Conservation (phyloP, 2,797 vertebrate genomes). For the Tympanoctomys barrerae region DNA sequence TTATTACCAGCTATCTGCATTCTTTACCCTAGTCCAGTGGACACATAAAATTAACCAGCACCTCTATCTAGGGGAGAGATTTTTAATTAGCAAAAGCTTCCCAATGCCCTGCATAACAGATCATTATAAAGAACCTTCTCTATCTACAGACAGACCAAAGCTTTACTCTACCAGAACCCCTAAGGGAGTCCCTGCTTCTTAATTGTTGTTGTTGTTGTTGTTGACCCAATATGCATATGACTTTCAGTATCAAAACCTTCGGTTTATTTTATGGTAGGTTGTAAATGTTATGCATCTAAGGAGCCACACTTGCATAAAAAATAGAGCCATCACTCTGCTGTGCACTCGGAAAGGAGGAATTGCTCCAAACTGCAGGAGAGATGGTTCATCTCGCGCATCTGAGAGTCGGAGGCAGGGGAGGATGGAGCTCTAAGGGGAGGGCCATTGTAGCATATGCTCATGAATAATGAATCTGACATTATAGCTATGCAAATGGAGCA, state of each 20-base stretch:
- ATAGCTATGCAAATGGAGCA: slow-evolving; percentile 81
- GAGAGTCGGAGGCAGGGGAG: slow-evolving; percentile 64
- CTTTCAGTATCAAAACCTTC: slow-evolving; percentile 59
- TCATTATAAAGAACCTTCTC: slow-evolving; percentile 3
- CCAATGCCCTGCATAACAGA: background rate
- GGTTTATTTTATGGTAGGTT: slow-evolving; percentile 75
- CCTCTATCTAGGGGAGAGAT: background rate
- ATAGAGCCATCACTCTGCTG: slow-evolving; percentile 74
- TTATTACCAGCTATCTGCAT: background rate
- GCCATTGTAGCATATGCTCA: slow-evolving; percentile 79
- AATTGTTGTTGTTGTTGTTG: slow-evolving; percentile 48
- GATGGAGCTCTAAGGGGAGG: slow-evolving; percentile 61
- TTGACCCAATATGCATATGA: slow-evolving; percentile 69
- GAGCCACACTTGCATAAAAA: slow-evolving; percentile 81
- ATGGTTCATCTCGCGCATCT: slow-evolving; percentile 68
- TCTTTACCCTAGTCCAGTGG: background rate
- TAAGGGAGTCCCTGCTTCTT: slow-evolving; percentile 42
- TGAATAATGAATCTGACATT: slow-evolving; percentile 86
- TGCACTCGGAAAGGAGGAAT: slow-evolving; percentile 77
- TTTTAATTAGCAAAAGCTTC: slow-evolving; percentile 43
- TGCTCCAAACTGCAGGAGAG: slow-evolving; percentile 81
- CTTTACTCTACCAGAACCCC: background rate
- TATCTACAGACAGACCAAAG: background rate
- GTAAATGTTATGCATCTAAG: slow-evolving; percentile 80
- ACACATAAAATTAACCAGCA: background rate